Evolutionary conservation across 2,888 invertebrate species (phyloP).

Genomic region (Syritta pipiens): DNA sequence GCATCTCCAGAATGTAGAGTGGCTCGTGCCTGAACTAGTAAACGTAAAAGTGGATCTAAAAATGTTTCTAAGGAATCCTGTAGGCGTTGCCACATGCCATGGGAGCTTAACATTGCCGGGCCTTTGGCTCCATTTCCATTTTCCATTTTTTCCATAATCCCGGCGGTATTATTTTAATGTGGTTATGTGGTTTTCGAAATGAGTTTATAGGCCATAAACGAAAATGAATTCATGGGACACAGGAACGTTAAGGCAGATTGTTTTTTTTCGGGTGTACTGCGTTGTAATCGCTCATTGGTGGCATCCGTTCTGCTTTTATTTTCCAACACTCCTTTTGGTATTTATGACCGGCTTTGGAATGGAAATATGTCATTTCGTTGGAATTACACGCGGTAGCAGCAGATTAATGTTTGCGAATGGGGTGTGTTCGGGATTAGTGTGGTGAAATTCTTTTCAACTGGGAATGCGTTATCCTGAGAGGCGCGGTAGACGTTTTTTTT

Average conservation of each 20-base stretch:
- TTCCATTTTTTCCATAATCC: constrained; percentile 8
- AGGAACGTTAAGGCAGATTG: background rate
- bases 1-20: too few relatives aligned
- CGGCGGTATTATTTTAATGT: constrained; percentile 17
- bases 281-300: background rate
- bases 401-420: background rate
- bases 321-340: background rate
- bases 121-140: too few relatives aligned
- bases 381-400: background rate
- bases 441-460: background rate
- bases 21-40: too few relatives aligned
- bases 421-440: constrained; percentile 1
- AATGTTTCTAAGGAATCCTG: too few relatives aligned
- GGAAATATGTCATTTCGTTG: background rate
- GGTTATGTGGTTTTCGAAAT: constrained; percentile 18
- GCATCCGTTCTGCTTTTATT: background rate
- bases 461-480: background rate
- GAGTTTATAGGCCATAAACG: constrained; percentile 21
- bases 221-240: constrained; percentile 3
- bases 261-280: background rate
- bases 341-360: background rate
- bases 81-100: too few relatives aligned
- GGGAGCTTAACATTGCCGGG: too few relatives aligned
- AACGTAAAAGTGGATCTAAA: too few relatives aligned
- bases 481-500: too few relatives aligned